These are phyloP conservation scores for Serinus canaria DNA, from an alignment of 2,113 vertebrate species.

Conservation along the genomic window DNA sequence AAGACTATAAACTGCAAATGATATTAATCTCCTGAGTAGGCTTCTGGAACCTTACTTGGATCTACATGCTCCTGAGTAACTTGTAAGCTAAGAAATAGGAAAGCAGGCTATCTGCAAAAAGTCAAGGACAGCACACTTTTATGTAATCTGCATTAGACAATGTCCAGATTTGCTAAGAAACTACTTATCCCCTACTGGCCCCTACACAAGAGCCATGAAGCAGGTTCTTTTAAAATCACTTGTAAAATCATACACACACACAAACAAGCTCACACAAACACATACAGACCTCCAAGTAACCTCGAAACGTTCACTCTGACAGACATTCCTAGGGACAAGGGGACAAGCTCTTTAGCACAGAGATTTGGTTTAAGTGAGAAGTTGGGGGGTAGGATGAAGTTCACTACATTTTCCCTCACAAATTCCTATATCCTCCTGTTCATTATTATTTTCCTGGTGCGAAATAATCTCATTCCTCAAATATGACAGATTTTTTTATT, in stretches of 20 bases:
- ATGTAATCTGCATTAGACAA: neutral
- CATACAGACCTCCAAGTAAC: neutral
- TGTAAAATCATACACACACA: neutral
- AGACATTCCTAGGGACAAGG: neutral
- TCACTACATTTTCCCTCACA: neutral
- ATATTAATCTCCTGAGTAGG: slow-evolving; percentile 43
- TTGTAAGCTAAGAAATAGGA: slow-evolving; percentile 8
- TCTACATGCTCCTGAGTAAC: slow-evolving; percentile 2
- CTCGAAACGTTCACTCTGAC: neutral
- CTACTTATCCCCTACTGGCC: neutral
- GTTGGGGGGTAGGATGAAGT: neutral
- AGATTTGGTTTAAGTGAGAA: neutral
- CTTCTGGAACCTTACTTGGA: slow-evolving; percentile 38
- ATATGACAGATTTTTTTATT: neutral
- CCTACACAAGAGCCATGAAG: neutral
- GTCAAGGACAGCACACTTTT: neutral
- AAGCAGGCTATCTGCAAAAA: neutral
- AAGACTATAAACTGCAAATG: slow-evolving; percentile 44
- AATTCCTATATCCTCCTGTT: neutral
- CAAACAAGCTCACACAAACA: neutral
- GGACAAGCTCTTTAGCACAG: neutral
- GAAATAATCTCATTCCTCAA: neutral
- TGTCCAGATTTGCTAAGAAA: neutral
- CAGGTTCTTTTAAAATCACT: neutral
- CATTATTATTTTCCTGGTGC: neutral